Evolutionary conservation across 2,113 vertebrate species (phyloP).

Genomic region (Pelusios castaneus): DNA sequence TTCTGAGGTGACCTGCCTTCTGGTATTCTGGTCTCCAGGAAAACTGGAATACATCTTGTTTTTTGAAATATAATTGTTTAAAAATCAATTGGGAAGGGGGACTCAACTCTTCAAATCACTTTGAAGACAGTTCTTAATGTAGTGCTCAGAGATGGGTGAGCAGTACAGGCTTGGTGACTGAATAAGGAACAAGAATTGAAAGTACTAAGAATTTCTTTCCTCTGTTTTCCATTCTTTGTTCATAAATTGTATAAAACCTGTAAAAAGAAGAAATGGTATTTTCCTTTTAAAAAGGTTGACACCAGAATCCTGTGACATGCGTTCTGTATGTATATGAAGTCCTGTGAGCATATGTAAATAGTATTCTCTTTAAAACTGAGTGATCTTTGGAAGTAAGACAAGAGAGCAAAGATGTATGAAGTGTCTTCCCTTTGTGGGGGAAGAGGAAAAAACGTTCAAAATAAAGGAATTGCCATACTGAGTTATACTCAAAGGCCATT

Average conservation of each 20-base stretch:
- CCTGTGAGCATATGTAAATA: not conserved
- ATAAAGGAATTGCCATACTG: accelerated
- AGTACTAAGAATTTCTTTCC: not conserved
- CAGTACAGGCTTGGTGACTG: not conserved
- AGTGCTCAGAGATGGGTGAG: not conserved
- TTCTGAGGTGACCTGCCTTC: constrained; percentile 20
- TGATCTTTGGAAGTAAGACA: not conserved
- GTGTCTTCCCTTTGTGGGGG: not conserved
- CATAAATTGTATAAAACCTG: not conserved
- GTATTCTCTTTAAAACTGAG: not conserved
- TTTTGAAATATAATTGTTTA: constrained; percentile 35
- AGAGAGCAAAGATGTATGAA: accelerated
- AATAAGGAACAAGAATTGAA: not conserved
- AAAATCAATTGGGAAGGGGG: constrained; percentile 24
- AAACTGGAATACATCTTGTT: constrained; percentile 28
- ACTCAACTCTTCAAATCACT: not conserved
- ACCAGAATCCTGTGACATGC: not conserved
- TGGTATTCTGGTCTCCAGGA: constrained; percentile 28
- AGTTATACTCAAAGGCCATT: accelerated
- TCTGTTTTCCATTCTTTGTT: not conserved
- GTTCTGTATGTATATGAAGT: not conserved
- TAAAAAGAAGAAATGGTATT: not conserved
- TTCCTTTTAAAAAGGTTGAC: not conserved
- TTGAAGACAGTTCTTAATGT: not conserved
- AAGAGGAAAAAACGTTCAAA: not conserved